Base-by-base conservation (phyloP, 1,140 invertebrate species). In the Paralvinella palmiformis region DNA sequence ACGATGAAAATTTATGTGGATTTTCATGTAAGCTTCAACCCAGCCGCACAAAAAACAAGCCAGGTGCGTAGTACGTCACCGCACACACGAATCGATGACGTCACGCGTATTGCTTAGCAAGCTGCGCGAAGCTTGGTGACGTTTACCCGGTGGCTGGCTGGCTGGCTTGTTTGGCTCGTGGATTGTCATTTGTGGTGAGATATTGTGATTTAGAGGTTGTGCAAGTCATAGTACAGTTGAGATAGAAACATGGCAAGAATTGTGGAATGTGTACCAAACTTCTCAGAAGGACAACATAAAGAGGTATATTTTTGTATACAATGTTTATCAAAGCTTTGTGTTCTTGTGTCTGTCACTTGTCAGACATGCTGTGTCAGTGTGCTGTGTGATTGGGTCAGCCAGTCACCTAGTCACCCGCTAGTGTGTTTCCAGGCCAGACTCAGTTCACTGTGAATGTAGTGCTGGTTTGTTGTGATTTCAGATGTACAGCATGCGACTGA, bases 211-310 rank as follows among this genome's bases (percentile, higher is more conserved):
- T 44, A 32, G 10, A 58, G 22, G 15, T 58, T 58, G 31, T 37
- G 17, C 22, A 59, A 24, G 17, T 52, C 4, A 6, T 20, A n/a
- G 15, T 45, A 6, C 27, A 60, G 4, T 15, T n/a, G n/a, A n/a
- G n/a, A n/a, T n/a, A n/a, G n/a, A 53, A 52, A 63, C 2, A 79
- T 79, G 78, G 72, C 76, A 37, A 72, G 72, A 57, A 75, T 80
- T 27, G 71, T 80, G 10, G 77, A 80, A 67, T 86, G 85, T 71
- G 85, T 86, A 24, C 85, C 85, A 41, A 86, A 86, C 73, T 85
- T 86, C 73, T 86, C 85, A 0, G 85, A 86, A 68, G 85, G 85
- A 15, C 75, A 77, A 63, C 75, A 78, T 61, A 79, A 82, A 72
- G 77, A 84, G 79, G 84, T 85, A 69, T 69, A 66, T 24, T 29